Conservation (phyloP, 2,113 vertebrate genomes). For the Vireo altiloquus region DNA sequence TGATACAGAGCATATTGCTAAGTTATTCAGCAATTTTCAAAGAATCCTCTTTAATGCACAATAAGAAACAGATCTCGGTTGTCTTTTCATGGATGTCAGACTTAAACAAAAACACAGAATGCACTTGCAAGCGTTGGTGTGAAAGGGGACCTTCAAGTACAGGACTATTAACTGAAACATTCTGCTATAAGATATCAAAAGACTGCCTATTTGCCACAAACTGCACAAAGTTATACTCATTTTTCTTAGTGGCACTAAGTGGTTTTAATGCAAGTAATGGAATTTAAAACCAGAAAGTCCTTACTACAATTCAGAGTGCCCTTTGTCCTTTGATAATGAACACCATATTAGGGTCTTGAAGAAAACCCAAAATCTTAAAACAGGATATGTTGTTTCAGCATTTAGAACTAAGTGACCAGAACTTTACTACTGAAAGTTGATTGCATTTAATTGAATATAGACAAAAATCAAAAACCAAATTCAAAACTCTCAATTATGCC, state of each 20-base stretch:
- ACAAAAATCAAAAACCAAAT: background rate
- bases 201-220: conserved; percentile 36
- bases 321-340: conserved; percentile 64
- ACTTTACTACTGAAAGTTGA: background rate
- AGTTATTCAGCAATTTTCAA: conserved; percentile 55
- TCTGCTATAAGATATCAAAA: conserved; percentile 63
- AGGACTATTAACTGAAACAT: conserved; percentile 53
- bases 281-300: conserved; percentile 57
- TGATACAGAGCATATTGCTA: conserved; percentile 59
- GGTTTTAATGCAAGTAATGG: conserved; percentile 61
- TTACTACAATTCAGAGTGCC: conserved; percentile 48
- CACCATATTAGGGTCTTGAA: conserved; percentile 33
- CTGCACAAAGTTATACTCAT: conserved; percentile 50
- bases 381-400: conserved; percentile 21
- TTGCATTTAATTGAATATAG: background rate
- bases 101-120: conserved; percentile 45
- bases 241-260: conserved; percentile 52
- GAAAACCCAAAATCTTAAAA: conserved; percentile 47
- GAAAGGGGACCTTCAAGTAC: conserved; percentile 40
- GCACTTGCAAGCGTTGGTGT: conserved; percentile 39
- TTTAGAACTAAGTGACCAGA: conserved; percentile 26
- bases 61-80: conserved; percentile 66
- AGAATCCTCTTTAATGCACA: conserved; percentile 54
- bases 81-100: conserved; percentile 45
- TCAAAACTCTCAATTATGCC: background rate